Percentiles rank a stretch among this genome's conserved stretches.
phyloP scores from a whole-genome alignment of 2,113 vertebrate species.

The Cochlearius cochlearius region DNA sequence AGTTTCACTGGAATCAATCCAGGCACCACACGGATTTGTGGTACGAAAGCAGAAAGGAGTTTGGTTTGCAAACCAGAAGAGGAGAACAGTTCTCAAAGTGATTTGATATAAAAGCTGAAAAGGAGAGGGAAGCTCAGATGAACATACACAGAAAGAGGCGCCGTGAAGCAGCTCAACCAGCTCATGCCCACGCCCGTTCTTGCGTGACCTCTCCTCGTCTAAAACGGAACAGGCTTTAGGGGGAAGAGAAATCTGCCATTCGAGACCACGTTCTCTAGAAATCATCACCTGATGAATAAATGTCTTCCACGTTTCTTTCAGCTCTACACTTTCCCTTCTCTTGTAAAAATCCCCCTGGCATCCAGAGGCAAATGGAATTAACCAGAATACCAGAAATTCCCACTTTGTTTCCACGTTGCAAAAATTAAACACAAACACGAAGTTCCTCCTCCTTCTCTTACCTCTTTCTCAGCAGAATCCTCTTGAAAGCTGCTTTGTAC shows the following conservation, averaged over 20 bases:
- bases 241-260: background rate
- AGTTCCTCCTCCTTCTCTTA: background rate
- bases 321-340: background rate
- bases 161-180: background rate
- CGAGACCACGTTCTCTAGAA: background rate
- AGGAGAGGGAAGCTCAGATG: background rate
- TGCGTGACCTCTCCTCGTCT: background rate
- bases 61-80: background rate
- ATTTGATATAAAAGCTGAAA: background rate
- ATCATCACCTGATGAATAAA: background rate
- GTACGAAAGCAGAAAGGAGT: background rate
- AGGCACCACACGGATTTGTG: background rate
- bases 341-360: background rate
- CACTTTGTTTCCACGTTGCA: background rate
- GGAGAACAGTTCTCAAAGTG: background rate
- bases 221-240: background rate
- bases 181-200: fast-evolving
- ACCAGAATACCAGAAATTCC: background rate
- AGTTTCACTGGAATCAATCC: background rate
- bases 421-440: background rate
- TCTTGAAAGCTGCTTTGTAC: background rate
- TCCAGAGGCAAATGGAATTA: background rate
- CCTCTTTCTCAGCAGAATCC: background rate
- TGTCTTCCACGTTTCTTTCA: background rate
- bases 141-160: background rate